Evolutionary conservation across 2,888 invertebrate species (phyloP), one percentile per base, ranked within the genome.

Genomic region (Eristalinus aeneus): DNA sequence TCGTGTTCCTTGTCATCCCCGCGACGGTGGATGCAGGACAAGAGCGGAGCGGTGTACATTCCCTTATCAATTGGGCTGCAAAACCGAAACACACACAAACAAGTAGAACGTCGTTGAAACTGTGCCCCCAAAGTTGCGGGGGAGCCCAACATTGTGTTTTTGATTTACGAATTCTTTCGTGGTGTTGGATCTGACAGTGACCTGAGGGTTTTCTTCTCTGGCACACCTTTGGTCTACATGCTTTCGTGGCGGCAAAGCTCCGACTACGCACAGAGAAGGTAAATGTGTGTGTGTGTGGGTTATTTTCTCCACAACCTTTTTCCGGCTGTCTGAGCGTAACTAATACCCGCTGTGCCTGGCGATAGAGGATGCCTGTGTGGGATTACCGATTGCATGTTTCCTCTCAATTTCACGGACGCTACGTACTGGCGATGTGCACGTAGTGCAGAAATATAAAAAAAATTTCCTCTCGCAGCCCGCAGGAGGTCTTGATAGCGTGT

Each of bases 1-100:
- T 84, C 79, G 79, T 69, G 74, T 27, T 84, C 75, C 74, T 58
- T 73, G 27, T 39, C 71, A 65, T 65, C 74, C 83, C 83, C 46
- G n/a, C 27, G 39, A 6, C n/a, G 34, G 67, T 46, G 64, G 77
- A 67, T 82, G 82, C 82, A 77, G 20, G 73, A 69, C 34, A 22
- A 56, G 64, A 22, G 46, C 54, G 71, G 71, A 54, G 64, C 64
- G 56, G 53, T 60, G 56, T 69, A 65, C 11, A 36, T 39, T 71
- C 65, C 32, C 64, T 79, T 79, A 75, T 79, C 74, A 79, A 65
- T 63, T 63, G 31, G 53, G 10, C 34, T 84, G 65, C 32, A 65
- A 65, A 74, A 69, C 60, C 60, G 39, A 78, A 73, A 73, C 27
- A 27, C 27, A 27, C 27, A 3, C 27, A 39, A 63, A 46, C 46